Base-by-base conservation (phyloP, 2,113 vertebrate genomes). In the Nasalis larvatus region DNA sequence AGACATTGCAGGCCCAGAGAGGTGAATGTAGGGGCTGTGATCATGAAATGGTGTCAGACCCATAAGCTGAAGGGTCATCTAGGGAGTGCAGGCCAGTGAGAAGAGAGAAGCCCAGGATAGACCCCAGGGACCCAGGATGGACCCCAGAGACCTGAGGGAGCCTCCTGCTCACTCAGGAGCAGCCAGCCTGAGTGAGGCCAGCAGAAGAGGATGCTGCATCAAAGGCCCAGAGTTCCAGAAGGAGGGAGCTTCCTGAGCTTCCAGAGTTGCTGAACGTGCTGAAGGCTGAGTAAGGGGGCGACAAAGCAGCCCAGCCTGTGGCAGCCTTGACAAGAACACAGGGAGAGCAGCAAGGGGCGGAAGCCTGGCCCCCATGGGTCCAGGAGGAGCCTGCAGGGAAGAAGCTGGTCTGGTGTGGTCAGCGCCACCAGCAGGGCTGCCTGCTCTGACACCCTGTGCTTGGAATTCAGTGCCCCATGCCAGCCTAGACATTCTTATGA, bases 11-110 rank as follows among this genome's bases (percentile, higher is more conserved):
- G 6, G 45, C 21, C 63, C 56, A 45, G 32, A 54, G 54, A 56
- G 32, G 16, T 25, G 83, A 37, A 83, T 13, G 3, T 21, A 47
- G 1, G 16, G 20, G 30, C 60, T 6, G 2, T 0, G 0, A 7
- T 2, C 17, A 4, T 42, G 42, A 42, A 21, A 13, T 25, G 63
- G n/a, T 8, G 1, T 37, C 37, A 37, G 37, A 52, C 9, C 21
- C 6, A 17, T 1, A 35, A 63, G 30, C 81, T 6, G 32, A 49
- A 82, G 13, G 35, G 9, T 6, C 8, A 12, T 9, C 18, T 6
- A 32, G 37, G 52, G 21, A 30, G 1, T 30, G 3, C 2, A 71
- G 4, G 58, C 25, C 60, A 37, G 47, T 37, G 47, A 58, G 13
- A 35, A 60, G 11, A n/a, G 23, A 23, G 12, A 4, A 85, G 21